Conservation (phyloP, 1,140 invertebrate genomes). For the Drosophila quadrilineata region DNA sequence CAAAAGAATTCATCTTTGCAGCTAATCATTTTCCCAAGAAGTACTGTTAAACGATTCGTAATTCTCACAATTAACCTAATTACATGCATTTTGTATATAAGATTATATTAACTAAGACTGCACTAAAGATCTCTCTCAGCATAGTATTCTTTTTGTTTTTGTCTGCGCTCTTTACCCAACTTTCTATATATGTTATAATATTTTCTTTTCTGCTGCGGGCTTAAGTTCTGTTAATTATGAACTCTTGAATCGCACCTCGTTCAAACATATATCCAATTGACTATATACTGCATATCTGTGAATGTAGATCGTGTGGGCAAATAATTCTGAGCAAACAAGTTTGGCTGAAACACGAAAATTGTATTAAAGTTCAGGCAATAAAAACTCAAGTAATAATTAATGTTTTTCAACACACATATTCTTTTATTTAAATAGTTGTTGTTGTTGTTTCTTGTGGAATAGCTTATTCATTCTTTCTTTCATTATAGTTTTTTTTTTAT, state of each 20-base stretch:
- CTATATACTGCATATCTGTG: conserved; percentile 1
- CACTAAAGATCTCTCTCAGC: no score
- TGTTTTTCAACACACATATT: conserved; percentile 77
- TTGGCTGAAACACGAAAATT: conserved; percentile 33
- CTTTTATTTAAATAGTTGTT: conserved; percentile 77
- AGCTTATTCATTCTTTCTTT: conserved; percentile 31
- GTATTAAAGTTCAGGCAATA: conserved; percentile 30
- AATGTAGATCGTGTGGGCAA: conserved; percentile 37
- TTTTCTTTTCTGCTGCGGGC: no score
- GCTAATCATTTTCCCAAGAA: no score
- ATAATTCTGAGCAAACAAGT: conserved; percentile 22
- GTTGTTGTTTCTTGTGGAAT: conserved; percentile 52
- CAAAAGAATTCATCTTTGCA: no score
- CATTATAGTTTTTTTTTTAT: conserved; percentile 24
- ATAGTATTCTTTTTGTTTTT: no score
- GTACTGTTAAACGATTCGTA: no score
- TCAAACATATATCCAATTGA: not conserved
- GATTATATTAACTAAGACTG: no score
- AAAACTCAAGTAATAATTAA: conserved; percentile 62
- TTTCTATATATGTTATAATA: no score
- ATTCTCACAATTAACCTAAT: no score
- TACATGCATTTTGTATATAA: no score
- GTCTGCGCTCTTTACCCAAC: no score
- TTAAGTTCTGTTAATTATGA: not conserved
- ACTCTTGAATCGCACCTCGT: conserved; percentile 35